Conservation (phyloP, 2,113 vertebrate species). For the Stomatorhinus ivindoensis region DNA sequence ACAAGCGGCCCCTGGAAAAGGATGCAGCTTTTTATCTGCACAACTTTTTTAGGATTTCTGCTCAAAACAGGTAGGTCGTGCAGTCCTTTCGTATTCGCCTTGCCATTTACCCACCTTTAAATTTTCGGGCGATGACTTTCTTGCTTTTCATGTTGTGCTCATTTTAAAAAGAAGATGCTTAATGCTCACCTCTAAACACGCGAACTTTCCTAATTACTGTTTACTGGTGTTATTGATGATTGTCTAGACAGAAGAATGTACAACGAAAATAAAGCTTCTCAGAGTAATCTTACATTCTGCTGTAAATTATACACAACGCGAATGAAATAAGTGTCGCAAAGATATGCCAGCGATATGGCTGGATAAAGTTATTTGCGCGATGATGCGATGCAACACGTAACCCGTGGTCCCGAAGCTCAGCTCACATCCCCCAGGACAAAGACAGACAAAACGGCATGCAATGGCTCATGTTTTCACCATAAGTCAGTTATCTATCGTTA, state of each 20-base stretch:
- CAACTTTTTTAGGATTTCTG: conserved; percentile 56
- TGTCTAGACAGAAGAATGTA: neutral
- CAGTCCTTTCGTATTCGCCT: neutral
- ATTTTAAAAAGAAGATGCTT: neutral
- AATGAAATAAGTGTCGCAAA: neutral
- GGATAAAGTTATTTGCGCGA: neutral
- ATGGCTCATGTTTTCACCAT: neutral
- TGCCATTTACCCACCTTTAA: neutral
- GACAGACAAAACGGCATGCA: neutral
- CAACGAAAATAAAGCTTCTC: neutral
- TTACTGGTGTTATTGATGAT: neutral
- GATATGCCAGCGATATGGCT: neutral
- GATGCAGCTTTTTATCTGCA: conserved; percentile 54
- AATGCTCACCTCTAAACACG: neutral
- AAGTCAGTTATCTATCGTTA: neutral
- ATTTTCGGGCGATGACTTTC: neutral
- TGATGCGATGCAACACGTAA: neutral
- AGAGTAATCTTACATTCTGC: neutral
- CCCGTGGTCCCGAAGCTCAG: neutral
- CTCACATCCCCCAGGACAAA: neutral
- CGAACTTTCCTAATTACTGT: neutral
- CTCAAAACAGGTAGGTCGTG: conserved; percentile 49
- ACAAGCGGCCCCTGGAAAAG: conserved; percentile 38
- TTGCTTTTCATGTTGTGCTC: neutral
- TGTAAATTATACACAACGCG: neutral